A percentile compares a stretch with the other conserved stretches of the same genome.
Evolutionary conservation across 2,888 invertebrate species (phyloP).

Genomic region (Andrena bucephala): DNA sequence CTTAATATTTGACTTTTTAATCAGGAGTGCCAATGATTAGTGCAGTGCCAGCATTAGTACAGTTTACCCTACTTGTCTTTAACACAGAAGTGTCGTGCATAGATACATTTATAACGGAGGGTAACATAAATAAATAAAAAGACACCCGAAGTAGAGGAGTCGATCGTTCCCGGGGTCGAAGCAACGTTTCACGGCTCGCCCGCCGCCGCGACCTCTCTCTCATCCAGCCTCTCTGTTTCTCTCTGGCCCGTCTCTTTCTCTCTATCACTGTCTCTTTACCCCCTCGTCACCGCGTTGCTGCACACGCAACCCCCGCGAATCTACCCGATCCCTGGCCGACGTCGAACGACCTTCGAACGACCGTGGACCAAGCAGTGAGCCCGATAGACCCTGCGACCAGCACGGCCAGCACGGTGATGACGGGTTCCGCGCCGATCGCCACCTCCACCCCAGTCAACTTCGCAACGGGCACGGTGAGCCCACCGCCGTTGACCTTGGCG

Average conservation of each 20-base stretch:
- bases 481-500: conserved; percentile 72
- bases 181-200: conserved; percentile 48
- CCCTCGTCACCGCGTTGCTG: conserved; percentile 59
- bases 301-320: conserved; percentile 50
- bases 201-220: conserved; percentile 52
- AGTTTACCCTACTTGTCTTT: no score
- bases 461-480: conserved; percentile 73
- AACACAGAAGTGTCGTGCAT: background rate
- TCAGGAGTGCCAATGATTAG: no score
- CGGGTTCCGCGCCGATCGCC: conserved; percentile 79
- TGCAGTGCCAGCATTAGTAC: no score
- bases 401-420: conserved; percentile 85
- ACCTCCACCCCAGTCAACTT: conserved; percentile 81
- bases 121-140: background rate
- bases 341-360: conserved; percentile 32
- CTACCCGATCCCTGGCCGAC: conserved; percentile 7
- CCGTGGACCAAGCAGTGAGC: conserved; percentile 70
- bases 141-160: background rate
- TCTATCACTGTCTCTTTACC: conserved; percentile 52
- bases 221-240: conserved; percentile 70
- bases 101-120: background rate
- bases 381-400: conserved; percentile 75
- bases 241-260: conserved; percentile 56
- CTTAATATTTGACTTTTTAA: no score
- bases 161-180: background rate